Evolutionary conservation across 2,888 invertebrate genomes (phyloP).

Genomic region (Drosophila sordidula): DNA sequence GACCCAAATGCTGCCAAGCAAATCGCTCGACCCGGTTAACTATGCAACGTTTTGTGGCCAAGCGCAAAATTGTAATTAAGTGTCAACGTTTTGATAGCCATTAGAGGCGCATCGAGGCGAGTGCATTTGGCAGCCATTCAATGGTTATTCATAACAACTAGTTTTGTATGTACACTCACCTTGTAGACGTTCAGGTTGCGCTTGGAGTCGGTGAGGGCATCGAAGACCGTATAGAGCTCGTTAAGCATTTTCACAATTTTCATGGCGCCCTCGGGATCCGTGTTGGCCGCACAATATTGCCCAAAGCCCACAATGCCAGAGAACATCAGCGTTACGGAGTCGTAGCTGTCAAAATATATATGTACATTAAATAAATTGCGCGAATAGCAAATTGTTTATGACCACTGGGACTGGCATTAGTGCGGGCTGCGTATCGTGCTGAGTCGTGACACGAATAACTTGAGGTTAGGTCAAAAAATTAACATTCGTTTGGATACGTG

Average conservation of each 20-base stretch:
- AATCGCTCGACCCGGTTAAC: slow-evolving; percentile 18
- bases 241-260: slow-evolving; percentile 97
- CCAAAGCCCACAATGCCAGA: slow-evolving; percentile 97
- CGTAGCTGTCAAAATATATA: slow-evolving; percentile 87
- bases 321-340: slow-evolving; percentile 96
- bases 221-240: slow-evolving; percentile 96
- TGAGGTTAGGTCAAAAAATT: neutral
- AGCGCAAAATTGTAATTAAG: slow-evolving; percentile 59
- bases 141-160: slow-evolving; percentile 10
- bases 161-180: slow-evolving; percentile 86
- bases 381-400: slow-evolving; percentile 55
- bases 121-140: slow-evolving; percentile 4
- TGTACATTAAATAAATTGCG: slow-evolving; percentile 56
- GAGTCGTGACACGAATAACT: neutral
- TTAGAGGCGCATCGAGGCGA: slow-evolving; percentile 4
- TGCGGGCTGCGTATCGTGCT: neutral
- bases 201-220: slow-evolving; percentile 96
- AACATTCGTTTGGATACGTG: neutral
- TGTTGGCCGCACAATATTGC: slow-evolving; percentile 94
- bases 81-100: slow-evolving; percentile 49
- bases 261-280: slow-evolving; percentile 97
- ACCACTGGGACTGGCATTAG: slow-evolving; percentile 6
- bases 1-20: slow-evolving; percentile 40
- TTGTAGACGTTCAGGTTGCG: slow-evolving; percentile 97
- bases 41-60: slow-evolving; percentile 20